phyloP scores from a whole-genome alignment of 2,113 vertebrate genomes.

The Malurus melanocephalus region DNA sequence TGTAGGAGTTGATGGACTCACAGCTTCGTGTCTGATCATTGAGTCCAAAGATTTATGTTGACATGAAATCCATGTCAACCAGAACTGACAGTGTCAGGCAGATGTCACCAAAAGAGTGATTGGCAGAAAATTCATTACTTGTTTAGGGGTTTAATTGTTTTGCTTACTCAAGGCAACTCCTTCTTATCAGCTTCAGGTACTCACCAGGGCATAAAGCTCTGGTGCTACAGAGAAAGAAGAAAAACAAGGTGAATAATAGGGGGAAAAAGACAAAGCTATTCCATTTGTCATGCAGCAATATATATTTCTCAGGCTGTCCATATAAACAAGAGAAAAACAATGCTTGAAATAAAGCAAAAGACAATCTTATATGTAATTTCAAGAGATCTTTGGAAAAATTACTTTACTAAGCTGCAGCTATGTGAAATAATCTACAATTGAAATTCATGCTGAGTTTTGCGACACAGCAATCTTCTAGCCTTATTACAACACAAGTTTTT shows the following conservation, averaged over 20 bases:
- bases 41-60: not conserved
- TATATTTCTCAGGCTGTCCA: not conserved
- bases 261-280: not conserved
- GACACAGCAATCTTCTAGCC: not conserved
- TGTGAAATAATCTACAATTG: not conserved
- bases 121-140: not conserved
- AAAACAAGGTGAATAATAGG: not conserved
- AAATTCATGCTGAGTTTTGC: slow-evolving; percentile 4
- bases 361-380: not conserved
- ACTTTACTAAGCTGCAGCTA: not conserved
- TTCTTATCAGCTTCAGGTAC: not conserved
- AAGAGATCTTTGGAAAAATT: not conserved
- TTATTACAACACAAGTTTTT: not conserved
- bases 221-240: not conserved
- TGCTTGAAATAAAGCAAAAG: not conserved
- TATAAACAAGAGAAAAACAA: not conserved
- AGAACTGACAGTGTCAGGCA: not conserved
- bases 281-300: not conserved
- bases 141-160: not conserved
- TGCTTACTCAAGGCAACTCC: not conserved
- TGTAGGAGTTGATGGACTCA: not conserved
- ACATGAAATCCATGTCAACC: not conserved
- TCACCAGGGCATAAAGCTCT: not conserved
- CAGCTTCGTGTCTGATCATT: not conserved
- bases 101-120: not conserved